Conservation (phyloP, 1,140 invertebrate species). For the Drosophila varians region DNA sequence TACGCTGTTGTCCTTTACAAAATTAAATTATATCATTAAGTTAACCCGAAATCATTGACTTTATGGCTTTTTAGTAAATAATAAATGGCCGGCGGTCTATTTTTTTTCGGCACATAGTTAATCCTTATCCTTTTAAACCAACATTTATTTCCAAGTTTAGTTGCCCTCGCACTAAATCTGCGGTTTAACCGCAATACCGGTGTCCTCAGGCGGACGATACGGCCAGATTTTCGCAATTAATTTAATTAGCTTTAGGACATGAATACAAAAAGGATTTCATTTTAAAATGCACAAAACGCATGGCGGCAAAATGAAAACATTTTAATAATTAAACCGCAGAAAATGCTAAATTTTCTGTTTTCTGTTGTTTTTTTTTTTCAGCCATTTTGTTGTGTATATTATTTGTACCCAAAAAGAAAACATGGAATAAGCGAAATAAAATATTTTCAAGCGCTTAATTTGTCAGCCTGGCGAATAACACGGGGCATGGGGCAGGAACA, state of each 20-base stretch:
- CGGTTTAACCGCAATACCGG: slow-evolving; percentile 57
- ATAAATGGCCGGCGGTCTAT: no score
- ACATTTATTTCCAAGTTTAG: slow-evolving; percentile 12
- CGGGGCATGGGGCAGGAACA: slow-evolving; percentile 8
- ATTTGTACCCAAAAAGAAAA: slow-evolving; percentile 8
- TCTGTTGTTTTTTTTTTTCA: slow-evolving; percentile 4
- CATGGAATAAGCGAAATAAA: slow-evolving; percentile 25
- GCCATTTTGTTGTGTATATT: slow-evolving; percentile 1
- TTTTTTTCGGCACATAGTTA: slow-evolving; percentile 3
- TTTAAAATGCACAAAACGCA: slow-evolving; percentile 52
- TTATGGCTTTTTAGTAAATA: neutral
- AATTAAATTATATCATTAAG: neutral
- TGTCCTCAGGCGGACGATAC: slow-evolving; percentile 3
- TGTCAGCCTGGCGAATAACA: slow-evolving; percentile 34
- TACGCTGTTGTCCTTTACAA: neutral
- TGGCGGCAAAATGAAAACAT: slow-evolving; percentile 65
- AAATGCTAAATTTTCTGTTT: slow-evolving; percentile 45
- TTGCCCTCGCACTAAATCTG: slow-evolving; percentile 35
- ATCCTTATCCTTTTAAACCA: slow-evolving; percentile 9
- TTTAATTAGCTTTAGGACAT: slow-evolving; percentile 61
- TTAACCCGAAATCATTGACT: neutral
- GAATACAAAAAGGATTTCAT: slow-evolving; percentile 33
- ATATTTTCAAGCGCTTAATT: slow-evolving; percentile 57
- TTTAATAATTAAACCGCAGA: slow-evolving; percentile 77
- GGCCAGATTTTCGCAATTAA: slow-evolving; percentile 56